phyloP scores from a whole-genome alignment of 2,113 vertebrate species.

The Stegastes partitus region DNA sequence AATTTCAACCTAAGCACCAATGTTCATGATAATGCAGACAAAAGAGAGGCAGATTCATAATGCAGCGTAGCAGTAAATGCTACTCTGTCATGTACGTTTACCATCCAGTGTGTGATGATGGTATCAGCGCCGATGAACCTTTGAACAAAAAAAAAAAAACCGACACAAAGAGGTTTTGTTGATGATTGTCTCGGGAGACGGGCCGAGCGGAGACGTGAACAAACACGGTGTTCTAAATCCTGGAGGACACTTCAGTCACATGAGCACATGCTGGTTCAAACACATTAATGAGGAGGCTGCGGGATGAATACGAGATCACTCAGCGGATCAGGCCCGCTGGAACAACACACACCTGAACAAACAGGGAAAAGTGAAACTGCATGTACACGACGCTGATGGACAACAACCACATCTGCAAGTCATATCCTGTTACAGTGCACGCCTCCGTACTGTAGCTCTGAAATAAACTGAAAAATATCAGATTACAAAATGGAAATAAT shows the following conservation, averaged over 20 bases:
- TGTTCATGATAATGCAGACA: conserved; percentile 56
- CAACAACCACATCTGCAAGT: too few species aligned
- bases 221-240: background rate
- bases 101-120: conserved; percentile 15
- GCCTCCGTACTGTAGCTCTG: too few species aligned
- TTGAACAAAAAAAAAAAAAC: background rate
- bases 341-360: conserved; percentile 31
- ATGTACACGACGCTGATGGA: too few species aligned
- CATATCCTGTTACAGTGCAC: too few species aligned
- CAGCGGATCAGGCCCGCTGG: too few species aligned
- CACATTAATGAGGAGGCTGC: too few species aligned
- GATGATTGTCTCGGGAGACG: too few species aligned
- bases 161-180: too few species aligned
- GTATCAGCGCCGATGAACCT: conserved; percentile 22
- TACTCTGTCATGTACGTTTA: conserved; percentile 53
- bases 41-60: conserved; percentile 22
- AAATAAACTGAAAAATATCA: too few species aligned
- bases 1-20: conserved; percentile 53
- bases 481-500: too few species aligned
- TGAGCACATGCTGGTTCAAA: background rate
- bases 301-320: too few species aligned
- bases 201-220: too few species aligned
- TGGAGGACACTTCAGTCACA: conserved; percentile 28
- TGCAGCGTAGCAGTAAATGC: conserved; percentile 44
- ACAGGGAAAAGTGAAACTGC: background rate